Base-by-base conservation (phyloP, 2,113 vertebrate species). In the Eudyptes chrysolophus region DNA sequence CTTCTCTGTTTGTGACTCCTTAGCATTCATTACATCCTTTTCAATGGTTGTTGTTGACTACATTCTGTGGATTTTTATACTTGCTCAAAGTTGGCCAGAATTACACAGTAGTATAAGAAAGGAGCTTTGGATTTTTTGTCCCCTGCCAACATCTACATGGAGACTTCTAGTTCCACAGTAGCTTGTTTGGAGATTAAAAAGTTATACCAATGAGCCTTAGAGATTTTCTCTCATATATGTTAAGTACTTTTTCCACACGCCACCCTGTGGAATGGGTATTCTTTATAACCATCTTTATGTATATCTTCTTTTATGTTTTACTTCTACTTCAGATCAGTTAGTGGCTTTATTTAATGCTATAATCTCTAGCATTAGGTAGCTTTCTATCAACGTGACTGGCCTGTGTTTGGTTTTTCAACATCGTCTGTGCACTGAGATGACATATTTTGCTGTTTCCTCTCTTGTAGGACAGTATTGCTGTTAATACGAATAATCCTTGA, bases 401-500 rank as follows among this genome's bases (percentile, higher is more conserved):
- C 22, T 46, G 21, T 46, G n/a, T 64, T 72, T 42, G 81, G 55
- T 49, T 96, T 92, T 92, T 84, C 25, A 75, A 1, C 34, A 64
- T 77, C 15, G 66, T 29, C 40, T 79, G 16, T 95, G 49, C 46
- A 24, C 66, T 24, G 46, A 88, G 48, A 38, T 84, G 57, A 66
- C 20, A 1, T 55, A 5, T 68, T 93, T 91, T 68, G 21, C 58
- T 92, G 48, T 97, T 97, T 91, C 54, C 86, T 94, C 95, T 93
- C 96, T 96, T 98, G 49, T 42, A 99, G 99, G 97, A 99, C 99
- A 34, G 99, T 99, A 60, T 98, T 99, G 98, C 98, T 99, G 94
- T 98, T 99, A 96, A 99, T 99, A 97, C 98, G 99, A 97, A 99
- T 99, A 96, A 99, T 99, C 95, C 98, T 99, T 93, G 99, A 99